Conservation (phyloP, 1,140 invertebrate genomes). For the Coelopa frigida region DNA sequence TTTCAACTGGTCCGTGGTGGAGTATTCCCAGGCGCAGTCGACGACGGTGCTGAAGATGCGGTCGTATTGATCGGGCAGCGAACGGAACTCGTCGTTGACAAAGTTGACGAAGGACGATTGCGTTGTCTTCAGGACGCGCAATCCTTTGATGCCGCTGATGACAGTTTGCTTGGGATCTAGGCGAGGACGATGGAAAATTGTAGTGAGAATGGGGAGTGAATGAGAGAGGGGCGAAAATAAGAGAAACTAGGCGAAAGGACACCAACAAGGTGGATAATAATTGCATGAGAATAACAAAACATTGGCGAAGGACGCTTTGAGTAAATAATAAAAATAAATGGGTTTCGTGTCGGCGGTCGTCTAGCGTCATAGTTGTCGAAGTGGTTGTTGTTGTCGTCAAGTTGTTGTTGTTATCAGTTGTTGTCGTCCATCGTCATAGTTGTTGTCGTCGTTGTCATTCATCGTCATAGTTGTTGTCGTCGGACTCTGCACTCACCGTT, state of each 20-base stretch:
- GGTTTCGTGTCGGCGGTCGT: no score
- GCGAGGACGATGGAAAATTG: background rate
- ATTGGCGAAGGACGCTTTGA: no score
- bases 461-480: background rate
- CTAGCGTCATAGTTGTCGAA: no score
- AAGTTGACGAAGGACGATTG: slow-evolving; percentile 72
- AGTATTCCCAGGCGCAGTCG: slow-evolving; percentile 63
- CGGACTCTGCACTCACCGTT: slow-evolving; percentile 49
- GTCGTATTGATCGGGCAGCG: slow-evolving; percentile 63
- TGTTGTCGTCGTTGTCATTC: no score
- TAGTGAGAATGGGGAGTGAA: no score
- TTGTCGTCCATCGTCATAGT: no score
- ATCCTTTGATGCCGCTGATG: slow-evolving; percentile 56
- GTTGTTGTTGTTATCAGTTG: no score
- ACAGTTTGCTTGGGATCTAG: slow-evolving; percentile 48
- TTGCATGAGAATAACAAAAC: no score
- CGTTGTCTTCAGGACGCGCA: slow-evolving; percentile 66
- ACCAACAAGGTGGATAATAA: no score
- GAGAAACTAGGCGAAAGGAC: no score
- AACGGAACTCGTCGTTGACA: slow-evolving; percentile 65
- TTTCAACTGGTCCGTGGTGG: slow-evolving; percentile 53
- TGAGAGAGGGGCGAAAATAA: background rate
- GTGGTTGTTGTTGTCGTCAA: no score
- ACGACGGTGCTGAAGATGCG: slow-evolving; percentile 66
- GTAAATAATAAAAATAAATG: no score